phyloP scores from a whole-genome alignment of 2,888 invertebrate genomes.

The Isoperla grammatica region DNA sequence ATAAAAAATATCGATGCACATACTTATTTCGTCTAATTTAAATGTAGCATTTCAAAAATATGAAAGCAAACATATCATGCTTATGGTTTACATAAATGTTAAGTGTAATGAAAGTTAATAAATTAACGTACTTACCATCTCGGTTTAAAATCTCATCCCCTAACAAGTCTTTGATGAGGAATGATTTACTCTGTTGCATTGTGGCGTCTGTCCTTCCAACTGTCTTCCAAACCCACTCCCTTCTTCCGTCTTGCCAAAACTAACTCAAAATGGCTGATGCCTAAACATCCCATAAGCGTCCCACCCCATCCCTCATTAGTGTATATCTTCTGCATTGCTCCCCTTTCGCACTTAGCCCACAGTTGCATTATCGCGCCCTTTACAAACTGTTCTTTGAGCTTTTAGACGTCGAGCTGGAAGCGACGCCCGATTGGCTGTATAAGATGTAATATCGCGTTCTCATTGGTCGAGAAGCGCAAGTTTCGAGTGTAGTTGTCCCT shows the following conservation, averaged over 20 bases:
- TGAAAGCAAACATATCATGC: slow-evolving; percentile 26
- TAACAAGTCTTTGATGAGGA: slow-evolving; percentile 75
- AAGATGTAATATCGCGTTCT: neutral
- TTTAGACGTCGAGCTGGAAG: slow-evolving; percentile 6
- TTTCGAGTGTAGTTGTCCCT: neutral
- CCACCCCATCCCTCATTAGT: slow-evolving; percentile 11
- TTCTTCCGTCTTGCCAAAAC: neutral
- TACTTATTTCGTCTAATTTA: too few species aligned
- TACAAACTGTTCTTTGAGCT: slow-evolving; percentile 15
- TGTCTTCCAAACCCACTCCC: neutral
- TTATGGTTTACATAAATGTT: neutral
- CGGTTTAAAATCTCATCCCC: slow-evolving; percentile 61
- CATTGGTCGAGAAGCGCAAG: slow-evolving; percentile 1
- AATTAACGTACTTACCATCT: slow-evolving; percentile 43
- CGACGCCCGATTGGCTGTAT: slow-evolving; percentile 10
- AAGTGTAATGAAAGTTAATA: neutral
- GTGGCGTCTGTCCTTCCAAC: slow-evolving; percentile 24
- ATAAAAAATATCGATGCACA: too few species aligned
- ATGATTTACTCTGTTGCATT: slow-evolving; percentile 58
- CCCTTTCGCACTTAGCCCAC: slow-evolving; percentile 7
- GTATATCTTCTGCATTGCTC: slow-evolving; percentile 1
- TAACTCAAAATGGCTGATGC: slow-evolving; percentile 11
- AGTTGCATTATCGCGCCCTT: slow-evolving; percentile 4
- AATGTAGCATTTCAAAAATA: too few species aligned
- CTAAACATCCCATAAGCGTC: neutral